Conservation (phyloP, 2,113 vertebrate species). For the Megaptera novaeangliae region DNA sequence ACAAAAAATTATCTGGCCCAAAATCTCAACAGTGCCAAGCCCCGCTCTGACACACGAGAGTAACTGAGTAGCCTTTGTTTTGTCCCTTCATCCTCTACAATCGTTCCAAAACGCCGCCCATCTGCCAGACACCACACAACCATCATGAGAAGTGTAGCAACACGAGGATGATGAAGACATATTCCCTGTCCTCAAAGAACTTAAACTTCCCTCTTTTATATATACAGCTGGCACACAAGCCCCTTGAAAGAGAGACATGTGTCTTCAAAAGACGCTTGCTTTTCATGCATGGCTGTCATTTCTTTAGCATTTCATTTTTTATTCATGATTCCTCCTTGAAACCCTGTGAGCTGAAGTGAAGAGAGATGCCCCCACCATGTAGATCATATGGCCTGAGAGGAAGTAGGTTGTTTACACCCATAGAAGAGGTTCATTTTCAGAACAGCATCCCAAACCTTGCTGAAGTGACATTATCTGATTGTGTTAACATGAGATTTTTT, state of each 20-base stretch:
- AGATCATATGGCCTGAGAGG: not conserved
- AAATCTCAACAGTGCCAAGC: too few species aligned
- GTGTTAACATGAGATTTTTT: constrained; percentile 35
- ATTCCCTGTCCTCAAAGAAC: not conserved
- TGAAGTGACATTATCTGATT: constrained; percentile 46
- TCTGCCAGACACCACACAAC: not conserved
- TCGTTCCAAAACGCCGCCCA: not conserved
- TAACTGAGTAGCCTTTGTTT: not conserved
- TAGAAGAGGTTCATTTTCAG: not conserved
- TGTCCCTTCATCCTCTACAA: not conserved
- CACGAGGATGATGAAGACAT: not conserved
- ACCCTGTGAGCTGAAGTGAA: not conserved
- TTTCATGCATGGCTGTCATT: not conserved
- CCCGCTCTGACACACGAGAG: not conserved
- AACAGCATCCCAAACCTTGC: not conserved
- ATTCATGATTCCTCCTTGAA: constrained; percentile 20
- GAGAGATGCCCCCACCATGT: not conserved
- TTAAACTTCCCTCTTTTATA: not conserved
- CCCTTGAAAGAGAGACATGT: not conserved
- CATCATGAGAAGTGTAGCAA: not conserved
- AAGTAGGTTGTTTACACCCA: not conserved
- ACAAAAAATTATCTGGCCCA: not conserved
- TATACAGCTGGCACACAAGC: not conserved
- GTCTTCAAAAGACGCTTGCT: not conserved
- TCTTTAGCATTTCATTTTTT: constrained; percentile 21